These are phyloP conservation scores for Nothobranchius kuhntae DNA, from an alignment of 2,113 vertebrate species.

Conservation along the genomic window DNA sequence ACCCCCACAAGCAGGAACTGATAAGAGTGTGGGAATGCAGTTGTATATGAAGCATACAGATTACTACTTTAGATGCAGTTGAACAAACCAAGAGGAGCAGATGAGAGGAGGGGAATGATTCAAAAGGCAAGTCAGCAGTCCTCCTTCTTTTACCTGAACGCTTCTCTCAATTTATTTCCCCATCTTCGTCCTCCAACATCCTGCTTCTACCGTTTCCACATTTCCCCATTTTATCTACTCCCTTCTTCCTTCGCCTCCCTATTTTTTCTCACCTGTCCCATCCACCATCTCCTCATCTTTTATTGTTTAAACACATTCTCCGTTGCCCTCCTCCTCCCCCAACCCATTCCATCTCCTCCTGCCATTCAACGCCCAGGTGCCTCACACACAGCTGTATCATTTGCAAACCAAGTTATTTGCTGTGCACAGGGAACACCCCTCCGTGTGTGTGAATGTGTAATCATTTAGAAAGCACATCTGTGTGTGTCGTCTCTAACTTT, in stretches of 20 bases:
- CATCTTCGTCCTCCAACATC: constrained; percentile 47
- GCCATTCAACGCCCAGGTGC: constrained; percentile 46
- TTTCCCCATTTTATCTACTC: not conserved
- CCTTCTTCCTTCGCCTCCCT: no score
- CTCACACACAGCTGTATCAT: constrained; percentile 40
- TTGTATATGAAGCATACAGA: constrained; percentile 49
- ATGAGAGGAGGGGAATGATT: constrained; percentile 47
- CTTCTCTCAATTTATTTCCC: constrained; percentile 42
- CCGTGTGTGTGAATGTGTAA: constrained; percentile 32
- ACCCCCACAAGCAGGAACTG: constrained; percentile 4
- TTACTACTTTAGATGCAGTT: constrained; percentile 46
- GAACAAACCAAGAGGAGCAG: constrained; percentile 25
- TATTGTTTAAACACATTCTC: constrained; percentile 5
- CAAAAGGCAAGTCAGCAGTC: constrained; percentile 29
- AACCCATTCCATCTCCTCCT: constrained; percentile 32
- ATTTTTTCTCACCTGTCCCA: not conserved
- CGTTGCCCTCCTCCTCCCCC: not conserved
- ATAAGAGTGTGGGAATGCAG: constrained; percentile 14
- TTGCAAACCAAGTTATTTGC: constrained; percentile 46
- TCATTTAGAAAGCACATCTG: constrained; percentile 46
- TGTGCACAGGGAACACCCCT: constrained; percentile 28
- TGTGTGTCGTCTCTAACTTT: constrained; percentile 1
- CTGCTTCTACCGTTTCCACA: not conserved
- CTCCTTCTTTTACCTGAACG: constrained; percentile 31
- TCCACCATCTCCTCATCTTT: constrained; percentile 18